Evolutionary conservation across 2,113 vertebrate genomes (phyloP).

Genomic region (Tauraco erythrolophus): DNA sequence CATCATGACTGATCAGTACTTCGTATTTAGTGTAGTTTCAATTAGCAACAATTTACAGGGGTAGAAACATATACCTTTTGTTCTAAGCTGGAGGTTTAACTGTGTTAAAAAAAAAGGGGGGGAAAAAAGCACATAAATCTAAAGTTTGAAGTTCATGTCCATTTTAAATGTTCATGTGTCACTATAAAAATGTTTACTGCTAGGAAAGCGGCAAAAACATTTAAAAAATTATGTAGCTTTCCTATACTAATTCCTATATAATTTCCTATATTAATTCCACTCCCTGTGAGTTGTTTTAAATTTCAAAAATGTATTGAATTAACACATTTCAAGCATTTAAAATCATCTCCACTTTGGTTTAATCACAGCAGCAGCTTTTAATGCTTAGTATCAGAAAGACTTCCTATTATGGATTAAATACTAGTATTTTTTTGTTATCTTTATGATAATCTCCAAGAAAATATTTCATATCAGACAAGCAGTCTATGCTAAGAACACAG

Average conservation of each 20-base stretch:
- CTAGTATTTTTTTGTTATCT: not conserved
- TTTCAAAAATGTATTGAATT: not conserved
- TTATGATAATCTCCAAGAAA: not conserved
- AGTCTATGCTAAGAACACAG: not conserved
- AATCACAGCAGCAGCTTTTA: not conserved
- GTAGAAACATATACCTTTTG: not conserved
- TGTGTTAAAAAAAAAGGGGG: not conserved
- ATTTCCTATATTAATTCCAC: not conserved
- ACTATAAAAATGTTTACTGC: not conserved
- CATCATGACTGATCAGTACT: not conserved
- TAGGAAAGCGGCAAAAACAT: not conserved
- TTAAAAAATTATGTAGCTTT: not conserved
- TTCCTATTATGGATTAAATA: not conserved
- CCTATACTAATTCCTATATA: too few relatives aligned
- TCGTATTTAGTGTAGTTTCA: not conserved
- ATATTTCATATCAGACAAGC: not conserved
- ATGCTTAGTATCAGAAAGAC: not conserved
- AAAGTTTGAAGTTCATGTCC: not conserved
- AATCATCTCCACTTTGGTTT: not conserved
- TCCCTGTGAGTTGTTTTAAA: not conserved
- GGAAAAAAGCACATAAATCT: not conserved
- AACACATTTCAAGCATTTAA: not conserved
- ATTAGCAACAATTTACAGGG: not conserved
- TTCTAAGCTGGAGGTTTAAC: not conserved
- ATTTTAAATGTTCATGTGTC: not conserved